phyloP scores from a whole-genome alignment of 2,888 invertebrate genomes.

The Zootermopsis nevadensis region DNA sequence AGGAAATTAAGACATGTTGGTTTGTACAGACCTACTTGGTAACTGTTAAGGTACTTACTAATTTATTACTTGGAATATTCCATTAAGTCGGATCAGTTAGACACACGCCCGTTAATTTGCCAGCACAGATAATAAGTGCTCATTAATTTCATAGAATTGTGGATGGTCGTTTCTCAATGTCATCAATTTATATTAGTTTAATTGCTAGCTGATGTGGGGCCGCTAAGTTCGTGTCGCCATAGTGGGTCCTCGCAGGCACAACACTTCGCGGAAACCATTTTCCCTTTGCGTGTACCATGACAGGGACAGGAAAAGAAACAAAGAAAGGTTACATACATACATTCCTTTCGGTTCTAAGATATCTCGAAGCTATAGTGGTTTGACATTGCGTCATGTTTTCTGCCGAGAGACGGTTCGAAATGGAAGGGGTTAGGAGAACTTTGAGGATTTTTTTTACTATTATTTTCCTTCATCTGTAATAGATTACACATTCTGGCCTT shows the following conservation, averaged over 20 bases:
- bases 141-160: constrained; percentile 17
- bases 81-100: not conserved
- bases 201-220: not conserved
- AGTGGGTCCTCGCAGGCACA: constrained; percentile 18
- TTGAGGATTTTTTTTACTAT: too few relatives aligned
- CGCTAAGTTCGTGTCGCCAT: not conserved
- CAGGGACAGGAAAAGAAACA: constrained; percentile 9
- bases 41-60: too few relatives aligned
- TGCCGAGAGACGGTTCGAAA: too few relatives aligned
- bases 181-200: constrained; percentile 32
- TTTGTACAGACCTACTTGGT: not conserved
- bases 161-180: constrained; percentile 20
- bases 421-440: too few relatives aligned
- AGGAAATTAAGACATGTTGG: not conserved
- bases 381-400: not conserved
- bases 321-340: not conserved
- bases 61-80: not conserved
- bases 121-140: not conserved
- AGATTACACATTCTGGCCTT: too few relatives aligned
- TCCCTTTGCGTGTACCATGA: constrained; percentile 40
- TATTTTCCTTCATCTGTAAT: too few relatives aligned
- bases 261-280: constrained; percentile 39
- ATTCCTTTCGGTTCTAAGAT: constrained; percentile 1
- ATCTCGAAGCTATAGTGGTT: not conserved
- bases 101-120: constrained; percentile 20